Base-by-base conservation (phyloP, 2,888 invertebrate species). In the Cosmopolites sordidus region DNA sequence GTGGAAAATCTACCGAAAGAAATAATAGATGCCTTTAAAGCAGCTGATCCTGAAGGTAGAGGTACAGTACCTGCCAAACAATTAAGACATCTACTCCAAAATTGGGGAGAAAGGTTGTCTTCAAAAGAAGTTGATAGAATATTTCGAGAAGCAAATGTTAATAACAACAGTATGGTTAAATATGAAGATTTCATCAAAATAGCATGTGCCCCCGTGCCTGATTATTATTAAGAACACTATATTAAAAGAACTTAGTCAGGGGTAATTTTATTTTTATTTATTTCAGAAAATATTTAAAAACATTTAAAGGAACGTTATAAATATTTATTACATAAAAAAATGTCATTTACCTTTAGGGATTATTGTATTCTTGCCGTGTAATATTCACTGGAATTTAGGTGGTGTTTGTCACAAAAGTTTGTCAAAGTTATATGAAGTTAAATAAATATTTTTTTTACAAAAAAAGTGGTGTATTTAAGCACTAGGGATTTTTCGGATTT, bases 141-240 rank as follows among this genome's bases (percentile, higher is more conserved):
- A 58, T 93, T 92, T 68, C 80, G 93, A 0, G 94, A 94, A 71
- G 92, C 93, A 0, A 93, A 93, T 69, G 91, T 94, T 0, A 83
- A 84, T 42, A 83, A 85, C 42, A 86, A 81, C 61, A 89, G 89
- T 2, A 81, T 82, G 43, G 89, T 94, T 0, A 83, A 86, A n/a
- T 94, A 93, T 65, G 87, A 92, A 62, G 93, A 94, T 70, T 93
- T 94, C 71, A 89, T 93, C 0, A 91, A 92, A 74, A 92, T 94
- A 62, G 87, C 92, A 2, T 92, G 92, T 73, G 92, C 93, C 2
- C 93, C 93, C 0, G 89, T 92, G 2, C 93, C 93, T 1, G 93
- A 94, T 73, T 94, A 94, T 72, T 94, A 93, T 69, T 92, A 74
- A 29, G 17, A 22, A 8, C 22, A 5, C 22, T 22, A 22, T 22